A percentile compares a stretch with the other conserved stretches of the same genome.
phyloP scores from a whole-genome alignment of 2,797 vertebrate species.

The Galagoides demidoff region DNA sequence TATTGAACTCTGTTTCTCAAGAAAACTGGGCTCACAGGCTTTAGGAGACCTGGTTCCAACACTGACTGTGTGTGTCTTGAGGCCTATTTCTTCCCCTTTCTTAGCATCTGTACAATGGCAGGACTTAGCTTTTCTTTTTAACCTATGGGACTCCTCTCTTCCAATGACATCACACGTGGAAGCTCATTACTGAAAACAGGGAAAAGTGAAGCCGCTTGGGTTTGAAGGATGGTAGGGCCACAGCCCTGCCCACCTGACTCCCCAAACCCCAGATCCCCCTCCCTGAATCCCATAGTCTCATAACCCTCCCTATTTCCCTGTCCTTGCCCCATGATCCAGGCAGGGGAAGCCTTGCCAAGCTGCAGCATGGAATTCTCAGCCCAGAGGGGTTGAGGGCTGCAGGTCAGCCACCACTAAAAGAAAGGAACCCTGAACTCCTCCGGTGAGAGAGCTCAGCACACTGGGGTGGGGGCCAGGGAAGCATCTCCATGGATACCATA shows the following conservation, averaged over 20 bases:
- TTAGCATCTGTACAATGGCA: background rate
- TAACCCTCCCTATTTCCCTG: fast-evolving
- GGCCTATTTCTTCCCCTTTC: background rate
- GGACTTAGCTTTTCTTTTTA: background rate
- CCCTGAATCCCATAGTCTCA: background rate
- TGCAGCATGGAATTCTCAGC: background rate
- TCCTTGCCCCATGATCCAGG: background rate
- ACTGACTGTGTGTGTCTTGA: background rate
- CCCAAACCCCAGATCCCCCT: background rate
- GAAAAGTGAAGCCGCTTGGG: background rate
- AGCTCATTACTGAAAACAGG: background rate
- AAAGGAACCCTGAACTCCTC: background rate
- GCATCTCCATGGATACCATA: constrained; percentile 57
- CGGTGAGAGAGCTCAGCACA: background rate
- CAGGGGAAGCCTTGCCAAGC: background rate
- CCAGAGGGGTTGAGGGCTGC: background rate
- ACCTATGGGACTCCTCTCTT: background rate
- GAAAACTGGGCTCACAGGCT: background rate
- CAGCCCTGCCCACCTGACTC: background rate
- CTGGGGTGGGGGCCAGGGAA: background rate
- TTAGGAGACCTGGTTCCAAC: background rate
- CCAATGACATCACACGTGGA: background rate
- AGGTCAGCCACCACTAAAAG: background rate
- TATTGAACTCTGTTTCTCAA: background rate
- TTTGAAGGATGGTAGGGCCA: background rate